These are phyloP conservation scores for Acanthosepion lycidas DNA, from an alignment of 2,888 invertebrate genomes.

Conservation along the genomic window DNA sequence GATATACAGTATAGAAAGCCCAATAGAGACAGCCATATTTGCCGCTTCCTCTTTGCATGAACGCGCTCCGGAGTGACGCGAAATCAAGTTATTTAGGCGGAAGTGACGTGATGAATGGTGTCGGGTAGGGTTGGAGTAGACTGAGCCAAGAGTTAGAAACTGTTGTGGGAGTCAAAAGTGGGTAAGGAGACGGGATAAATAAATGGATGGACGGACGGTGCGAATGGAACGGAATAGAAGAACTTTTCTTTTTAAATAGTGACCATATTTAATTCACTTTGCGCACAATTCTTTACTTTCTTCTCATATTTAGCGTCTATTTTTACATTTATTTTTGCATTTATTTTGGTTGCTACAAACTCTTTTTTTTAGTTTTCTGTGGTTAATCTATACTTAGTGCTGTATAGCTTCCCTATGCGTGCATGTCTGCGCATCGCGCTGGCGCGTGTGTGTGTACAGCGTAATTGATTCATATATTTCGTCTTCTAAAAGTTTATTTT, in stretches of 20 bases:
- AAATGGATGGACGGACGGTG: neutral
- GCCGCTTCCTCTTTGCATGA: neutral
- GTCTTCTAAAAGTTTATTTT: no score
- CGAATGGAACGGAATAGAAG: neutral
- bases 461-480: no score
- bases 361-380: neutral
- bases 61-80: neutral
- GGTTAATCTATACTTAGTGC: neutral
- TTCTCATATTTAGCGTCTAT: neutral
- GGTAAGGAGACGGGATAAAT: neutral
- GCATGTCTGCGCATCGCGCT: neutral
- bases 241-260: conserved; percentile 14
- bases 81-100: neutral
- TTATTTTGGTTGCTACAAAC: neutral
- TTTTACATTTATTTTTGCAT: neutral
- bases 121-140: neutral
- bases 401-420: neutral
- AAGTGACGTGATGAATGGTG: neutral
- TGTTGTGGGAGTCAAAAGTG: neutral
- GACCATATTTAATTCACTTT: neutral
- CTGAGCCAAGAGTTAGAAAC: neutral
- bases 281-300: neutral
- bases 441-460: neutral
- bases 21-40: neutral
- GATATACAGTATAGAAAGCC: neutral